A percentile compares a stretch with the other conserved stretches of the same genome.
Evolutionary conservation across 2,113 vertebrate species (phyloP).

Genomic region (Sceloporus undulatus): DNA sequence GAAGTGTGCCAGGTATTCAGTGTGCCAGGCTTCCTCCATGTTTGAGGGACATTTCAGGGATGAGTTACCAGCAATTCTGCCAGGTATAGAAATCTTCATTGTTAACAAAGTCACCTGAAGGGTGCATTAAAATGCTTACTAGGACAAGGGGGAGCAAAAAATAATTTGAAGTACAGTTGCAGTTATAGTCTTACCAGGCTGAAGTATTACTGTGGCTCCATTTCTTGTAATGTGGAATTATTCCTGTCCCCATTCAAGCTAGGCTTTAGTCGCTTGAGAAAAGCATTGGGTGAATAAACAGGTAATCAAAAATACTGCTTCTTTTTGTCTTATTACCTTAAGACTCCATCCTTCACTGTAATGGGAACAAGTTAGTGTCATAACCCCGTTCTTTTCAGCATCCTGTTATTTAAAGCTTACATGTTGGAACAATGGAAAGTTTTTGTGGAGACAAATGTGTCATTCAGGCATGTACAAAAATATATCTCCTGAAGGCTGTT

Average conservation of each 20-base stretch:
- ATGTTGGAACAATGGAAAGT: background rate
- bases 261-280: background rate
- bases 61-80: too few relatives aligned
- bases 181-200: background rate
- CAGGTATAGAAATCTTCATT: too few relatives aligned
- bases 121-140: background rate
- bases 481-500: background rate
- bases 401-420: conserved; percentile 23
- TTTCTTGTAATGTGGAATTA: background rate
- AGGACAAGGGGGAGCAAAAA: background rate
- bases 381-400: background rate
- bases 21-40: too few relatives aligned
- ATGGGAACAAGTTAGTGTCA: background rate
- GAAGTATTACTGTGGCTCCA: conserved; percentile 12
- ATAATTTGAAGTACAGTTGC: background rate
- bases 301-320: background rate
- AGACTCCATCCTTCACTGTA: background rate
- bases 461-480: background rate
- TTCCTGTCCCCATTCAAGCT: conserved; percentile 21
- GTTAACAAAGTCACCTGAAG: too few relatives aligned
- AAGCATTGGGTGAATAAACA: conserved; percentile 6
- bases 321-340: conserved; percentile 21
- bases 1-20: too few relatives aligned
- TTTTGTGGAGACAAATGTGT: conserved; percentile 16
- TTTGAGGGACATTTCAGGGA: too few relatives aligned